These are phyloP conservation scores for Natrix natrix DNA, from an alignment of 2,797 vertebrate genomes.

Conservation along the genomic window DNA sequence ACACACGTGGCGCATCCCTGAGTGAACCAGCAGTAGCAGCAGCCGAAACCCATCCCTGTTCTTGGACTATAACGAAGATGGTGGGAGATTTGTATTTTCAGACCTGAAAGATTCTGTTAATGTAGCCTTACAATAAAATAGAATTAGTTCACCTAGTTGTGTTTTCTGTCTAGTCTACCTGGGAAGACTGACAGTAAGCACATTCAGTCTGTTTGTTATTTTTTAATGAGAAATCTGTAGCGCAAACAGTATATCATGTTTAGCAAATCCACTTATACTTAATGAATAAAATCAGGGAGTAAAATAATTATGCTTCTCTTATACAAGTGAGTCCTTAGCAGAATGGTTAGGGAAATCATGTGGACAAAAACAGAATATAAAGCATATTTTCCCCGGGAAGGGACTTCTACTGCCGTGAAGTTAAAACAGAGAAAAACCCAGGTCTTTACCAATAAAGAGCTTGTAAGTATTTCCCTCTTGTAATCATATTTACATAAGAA, in stretches of 20 bases:
- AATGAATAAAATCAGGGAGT: neutral
- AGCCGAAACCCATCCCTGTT: too few relatives aligned
- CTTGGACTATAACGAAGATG: neutral
- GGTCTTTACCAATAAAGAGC: neutral
- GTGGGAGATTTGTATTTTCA: neutral
- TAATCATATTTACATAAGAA: neutral
- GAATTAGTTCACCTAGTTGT: neutral
- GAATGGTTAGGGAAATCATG: neutral
- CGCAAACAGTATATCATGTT: neutral
- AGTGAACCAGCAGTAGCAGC: too few relatives aligned
- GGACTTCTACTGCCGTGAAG: neutral
- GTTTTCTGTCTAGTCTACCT: neutral
- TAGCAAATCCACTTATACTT: neutral
- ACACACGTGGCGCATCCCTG: too few relatives aligned
- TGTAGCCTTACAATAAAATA: neutral
- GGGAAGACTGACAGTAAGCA: neutral
- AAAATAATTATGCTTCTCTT: neutral
- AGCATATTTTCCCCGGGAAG: neutral
- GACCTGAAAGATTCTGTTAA: neutral
- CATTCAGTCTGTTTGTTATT: neutral
- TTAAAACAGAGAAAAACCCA: neutral
- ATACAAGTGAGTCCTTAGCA: neutral
- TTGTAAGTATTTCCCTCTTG: neutral
- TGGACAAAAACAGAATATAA: neutral
- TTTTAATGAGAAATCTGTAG: neutral